Base-by-base conservation (phyloP, 2,888 invertebrate genomes). In the Sympetrum striolatum region DNA sequence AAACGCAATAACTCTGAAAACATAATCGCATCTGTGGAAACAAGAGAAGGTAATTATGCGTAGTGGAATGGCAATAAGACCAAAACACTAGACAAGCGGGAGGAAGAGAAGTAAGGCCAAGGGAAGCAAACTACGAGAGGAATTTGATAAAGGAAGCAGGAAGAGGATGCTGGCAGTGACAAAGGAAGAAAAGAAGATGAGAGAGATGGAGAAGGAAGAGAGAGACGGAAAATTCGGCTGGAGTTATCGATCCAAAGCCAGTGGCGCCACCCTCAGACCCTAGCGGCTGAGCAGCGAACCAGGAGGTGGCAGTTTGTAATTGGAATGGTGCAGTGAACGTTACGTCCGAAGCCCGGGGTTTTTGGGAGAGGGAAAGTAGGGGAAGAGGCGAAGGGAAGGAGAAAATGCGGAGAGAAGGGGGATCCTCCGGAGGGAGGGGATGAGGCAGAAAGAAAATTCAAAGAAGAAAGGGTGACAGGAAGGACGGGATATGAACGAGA, bases 241-340 rank as follows among this genome's bases (percentile, higher is more conserved):
- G 86, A 37, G 60, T 58, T 86, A 86, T 86, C 86, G 86, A 86
- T 86, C 86, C 86, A 60, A 58, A 86, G 86, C 86, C 22, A 39
- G 86, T 86, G 86, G 86, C 86, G 86, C 86, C 86, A 60, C 86
- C 86, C 86, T 86, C 86, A 86, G 86, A 86, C 86, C 86, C 86
- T 86, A 86, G 86, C 86, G 86, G 86, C 86, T 86, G 86, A 86
- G 86, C 86, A 86, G 86, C 60, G 64, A 86, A 86, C 86, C 86
- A 86, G 86, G 86, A 86, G 86, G 86, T 86, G 86, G 86, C 86
- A 86, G 86, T 86, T 86, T 64, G 86, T 86, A 86, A 86, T 86
- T 60, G 86, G 86, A 86, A 86, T 86, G 86, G 86, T 86, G 86
- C 86, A 86, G 86, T 86, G 86, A 86, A 58, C 86, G 86, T 86